A percentile compares a stretch with the other conserved stretches of the same genome.
Evolutionary conservation across 1,140 invertebrate genomes (phyloP).

Genomic region (Nymphalis io): DNA sequence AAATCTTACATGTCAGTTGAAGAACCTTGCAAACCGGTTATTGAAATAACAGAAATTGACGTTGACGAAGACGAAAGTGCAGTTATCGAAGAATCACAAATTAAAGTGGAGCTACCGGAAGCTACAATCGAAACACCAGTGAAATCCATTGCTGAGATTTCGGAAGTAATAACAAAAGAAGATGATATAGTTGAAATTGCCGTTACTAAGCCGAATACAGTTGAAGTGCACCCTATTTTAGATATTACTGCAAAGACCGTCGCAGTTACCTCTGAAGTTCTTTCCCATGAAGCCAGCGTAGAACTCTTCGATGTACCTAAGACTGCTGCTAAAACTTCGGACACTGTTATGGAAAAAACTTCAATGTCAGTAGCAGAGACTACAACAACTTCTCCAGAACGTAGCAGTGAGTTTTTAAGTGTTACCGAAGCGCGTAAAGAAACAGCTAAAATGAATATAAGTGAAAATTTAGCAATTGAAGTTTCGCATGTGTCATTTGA

Average conservation of each 20-base stretch:
- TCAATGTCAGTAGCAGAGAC: slow-evolving; percentile 27
- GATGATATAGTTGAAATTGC: slow-evolving; percentile 1
- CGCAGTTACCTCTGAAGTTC: slow-evolving; percentile 43
- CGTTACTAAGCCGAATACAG: slow-evolving; percentile 8
- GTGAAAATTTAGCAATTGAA: slow-evolving; percentile 13
- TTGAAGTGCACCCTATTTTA: slow-evolving; percentile 25
- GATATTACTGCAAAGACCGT: slow-evolving; percentile 32
- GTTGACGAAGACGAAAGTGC: slow-evolving; percentile 37
- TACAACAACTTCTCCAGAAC: slow-evolving; percentile 16
- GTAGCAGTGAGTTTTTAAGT: slow-evolving; percentile 6
- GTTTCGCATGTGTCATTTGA: slow-evolving; percentile 1
- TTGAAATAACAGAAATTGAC: slow-evolving; percentile 40
- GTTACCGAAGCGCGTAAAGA: background rate
- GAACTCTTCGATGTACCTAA: slow-evolving; percentile 31
- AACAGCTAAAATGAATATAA: slow-evolving; percentile 6
- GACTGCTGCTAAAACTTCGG: slow-evolving; percentile 13
- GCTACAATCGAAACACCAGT: slow-evolving; percentile 22
- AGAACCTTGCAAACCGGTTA: slow-evolving; percentile 28
- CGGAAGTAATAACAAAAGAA: slow-evolving; percentile 27
- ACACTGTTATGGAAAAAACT: slow-evolving; percentile 16
- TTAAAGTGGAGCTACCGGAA: background rate
- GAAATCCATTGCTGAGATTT: slow-evolving; percentile 36
- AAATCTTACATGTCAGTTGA: slow-evolving; percentile 33
- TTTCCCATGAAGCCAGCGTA: slow-evolving; percentile 34
- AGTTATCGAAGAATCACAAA: slow-evolving; percentile 39